Evolutionary conservation across 2,888 invertebrate genomes (phyloP).

Genomic region (Cantharis rustica): DNA sequence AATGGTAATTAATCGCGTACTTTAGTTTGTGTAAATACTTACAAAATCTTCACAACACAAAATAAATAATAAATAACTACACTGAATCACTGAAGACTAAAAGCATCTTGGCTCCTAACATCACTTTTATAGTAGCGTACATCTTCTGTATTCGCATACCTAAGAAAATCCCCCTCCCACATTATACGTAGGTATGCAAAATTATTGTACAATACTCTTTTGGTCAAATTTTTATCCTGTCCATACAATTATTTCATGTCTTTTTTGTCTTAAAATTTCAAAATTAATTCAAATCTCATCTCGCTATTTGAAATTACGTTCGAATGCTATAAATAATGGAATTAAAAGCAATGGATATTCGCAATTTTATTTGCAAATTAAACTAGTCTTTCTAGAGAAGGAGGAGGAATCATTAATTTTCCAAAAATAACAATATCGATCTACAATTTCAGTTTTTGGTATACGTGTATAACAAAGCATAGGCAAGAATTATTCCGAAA

Average conservation of each 20-base stretch:
- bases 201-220: constrained; percentile 1
- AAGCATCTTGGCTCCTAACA: constrained; percentile 24
- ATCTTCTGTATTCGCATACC: constrained; percentile 31
- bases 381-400: no score
- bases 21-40: constrained; percentile 5
- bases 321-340: background rate
- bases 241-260: background rate
- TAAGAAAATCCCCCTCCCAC: constrained; percentile 9
- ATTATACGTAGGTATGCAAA: constrained; percentile 9
- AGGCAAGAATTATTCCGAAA: no score
- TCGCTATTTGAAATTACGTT: no score
- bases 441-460: no score
- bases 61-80: constrained; percentile 27
- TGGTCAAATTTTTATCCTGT: background rate
- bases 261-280: background rate
- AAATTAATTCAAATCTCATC: background rate
- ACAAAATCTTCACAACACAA: constrained; percentile 14
- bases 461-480: no score
- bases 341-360: background rate
- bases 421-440: no score
- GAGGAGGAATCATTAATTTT: no score
- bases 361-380: background rate
- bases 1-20: background rate
- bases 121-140: constrained; percentile 34
- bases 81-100: constrained; percentile 32